Evolutionary conservation across 2,113 vertebrate species (phyloP).

Genomic region (Gavia stellata): DNA sequence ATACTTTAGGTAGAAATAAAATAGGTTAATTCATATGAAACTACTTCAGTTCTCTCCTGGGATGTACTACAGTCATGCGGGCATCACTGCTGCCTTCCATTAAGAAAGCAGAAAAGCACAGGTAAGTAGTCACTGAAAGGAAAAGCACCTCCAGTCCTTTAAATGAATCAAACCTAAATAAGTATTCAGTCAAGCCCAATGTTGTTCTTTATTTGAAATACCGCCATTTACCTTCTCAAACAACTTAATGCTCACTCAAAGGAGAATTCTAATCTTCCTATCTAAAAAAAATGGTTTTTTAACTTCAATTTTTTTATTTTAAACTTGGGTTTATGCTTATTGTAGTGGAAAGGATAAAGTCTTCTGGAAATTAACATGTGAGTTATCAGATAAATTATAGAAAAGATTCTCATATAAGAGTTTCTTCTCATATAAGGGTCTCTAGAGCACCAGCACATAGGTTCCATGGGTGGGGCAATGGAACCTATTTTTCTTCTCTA

Average conservation of each 20-base stretch:
- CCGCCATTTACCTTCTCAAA: background rate
- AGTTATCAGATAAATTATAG: background rate
- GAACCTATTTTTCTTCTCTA: background rate
- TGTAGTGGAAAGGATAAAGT: background rate
- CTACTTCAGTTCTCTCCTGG: background rate
- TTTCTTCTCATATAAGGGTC: background rate
- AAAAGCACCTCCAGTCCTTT: background rate
- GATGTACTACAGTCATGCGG: background rate
- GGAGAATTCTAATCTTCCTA: background rate
- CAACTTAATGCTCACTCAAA: background rate
- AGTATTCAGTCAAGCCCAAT: background rate
- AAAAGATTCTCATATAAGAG: background rate
- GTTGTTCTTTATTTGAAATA: background rate
- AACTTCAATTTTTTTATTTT: background rate
- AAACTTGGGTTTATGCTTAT: background rate
- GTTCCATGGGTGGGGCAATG: background rate
- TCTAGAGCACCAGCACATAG: background rate
- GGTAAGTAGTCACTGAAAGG: background rate
- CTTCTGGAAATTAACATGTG: background rate
- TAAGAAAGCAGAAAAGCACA: background rate
- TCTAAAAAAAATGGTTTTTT: background rate
- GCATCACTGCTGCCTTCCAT: background rate
- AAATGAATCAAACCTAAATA: background rate
- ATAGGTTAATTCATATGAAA: background rate
- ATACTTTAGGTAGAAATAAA: background rate